Base-by-base conservation (phyloP, 2,888 invertebrate species). In the Pterostichus niger region DNA sequence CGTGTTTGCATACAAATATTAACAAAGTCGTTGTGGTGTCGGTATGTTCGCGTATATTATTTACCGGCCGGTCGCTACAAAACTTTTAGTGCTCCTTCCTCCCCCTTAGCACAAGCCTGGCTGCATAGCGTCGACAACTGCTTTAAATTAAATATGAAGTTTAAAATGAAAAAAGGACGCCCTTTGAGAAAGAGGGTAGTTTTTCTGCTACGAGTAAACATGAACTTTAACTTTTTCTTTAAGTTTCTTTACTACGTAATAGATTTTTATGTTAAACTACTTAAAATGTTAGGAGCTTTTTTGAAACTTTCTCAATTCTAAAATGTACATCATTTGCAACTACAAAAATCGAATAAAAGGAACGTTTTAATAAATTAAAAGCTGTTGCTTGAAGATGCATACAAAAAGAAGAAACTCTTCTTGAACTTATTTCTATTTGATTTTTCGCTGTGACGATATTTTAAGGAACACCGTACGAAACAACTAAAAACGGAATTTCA, bases 101-200 rank as follows among this genome's bases (percentile, higher is more conserved):
- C 13, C 49, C 49, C 33, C 75, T 73, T n/a, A 52, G 24, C n/a
- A 52, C 52, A 33, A 31, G n/a, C 52, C 75, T 52, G 75, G 10
- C 35, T 54, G 24, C 77, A 10, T 10, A 15, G 56, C 77, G 77
- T 33, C 56, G 77, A 75, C 56, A 77, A 56, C 56, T 56, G 77
- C 56, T 56, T 75, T 77, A 77, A 77, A 77, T 77, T 77, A 77
- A 77, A 77, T 77, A 77, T 77, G 77, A 77, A 77, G 77, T 77
- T 77, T 77, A 77, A 77, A 77, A 77, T 77, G 77, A 77, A 77
- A 77, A 76, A 77, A 77, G 56, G 56, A 40, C 44, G 77, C 77
- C 44, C 40, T 33, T 15, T 75, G 13, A 35, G 17, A 17, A 24
- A 71, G 64, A 33, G 56, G 56, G 71, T 44, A 46, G 24, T 44